Evolutionary conservation across 2,888 invertebrate genomes (phyloP).

Genomic region (Neoscelio sp.): DNA sequence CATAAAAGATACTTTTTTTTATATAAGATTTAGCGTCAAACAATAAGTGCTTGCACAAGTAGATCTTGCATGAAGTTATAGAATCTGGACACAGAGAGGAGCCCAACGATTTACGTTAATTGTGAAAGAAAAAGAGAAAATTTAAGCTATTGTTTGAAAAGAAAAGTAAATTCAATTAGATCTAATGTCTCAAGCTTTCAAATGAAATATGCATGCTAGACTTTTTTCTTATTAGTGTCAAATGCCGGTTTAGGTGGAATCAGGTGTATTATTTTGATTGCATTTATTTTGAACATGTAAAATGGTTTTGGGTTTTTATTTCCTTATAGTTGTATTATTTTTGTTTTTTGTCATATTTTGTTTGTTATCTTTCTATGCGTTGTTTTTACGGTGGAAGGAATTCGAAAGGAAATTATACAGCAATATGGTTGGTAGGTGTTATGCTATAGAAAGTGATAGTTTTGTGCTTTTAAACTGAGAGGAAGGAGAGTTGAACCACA

Average conservation of each 20-base stretch:
- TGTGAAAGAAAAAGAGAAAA: neutral
- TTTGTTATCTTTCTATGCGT: constrained; percentile 66
- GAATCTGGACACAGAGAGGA: constrained; percentile 81
- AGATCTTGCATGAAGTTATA: constrained; percentile 77
- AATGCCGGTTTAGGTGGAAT: constrained; percentile 58
- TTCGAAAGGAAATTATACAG: constrained; percentile 66
- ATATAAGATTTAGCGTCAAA: neutral
- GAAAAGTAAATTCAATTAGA: constrained; percentile 54
- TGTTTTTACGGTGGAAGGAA: constrained; percentile 73
- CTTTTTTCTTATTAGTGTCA: constrained; percentile 51
- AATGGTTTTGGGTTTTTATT: constrained; percentile 65
- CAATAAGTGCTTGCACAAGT: constrained; percentile 66
- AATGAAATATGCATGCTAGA: constrained; percentile 61
- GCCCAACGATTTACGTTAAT: constrained; percentile 60
- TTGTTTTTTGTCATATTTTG: constrained; percentile 45
- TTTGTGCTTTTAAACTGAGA: constrained; percentile 81
- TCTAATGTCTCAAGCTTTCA: constrained; percentile 66
- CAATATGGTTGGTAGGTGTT: constrained; percentile 70
- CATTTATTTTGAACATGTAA: constrained; percentile 56
- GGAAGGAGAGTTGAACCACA: constrained; percentile 81
- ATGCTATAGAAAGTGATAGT: constrained; percentile 70
- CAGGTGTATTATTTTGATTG: constrained; percentile 60
- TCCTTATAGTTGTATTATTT: constrained; percentile 45
- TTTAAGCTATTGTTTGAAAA: constrained; percentile 9
- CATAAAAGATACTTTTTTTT: neutral